Evolutionary conservation across 2,888 invertebrate genomes (phyloP), one percentile per base, ranked within the genome.

Genomic region (Dynastes hyllus): DNA sequence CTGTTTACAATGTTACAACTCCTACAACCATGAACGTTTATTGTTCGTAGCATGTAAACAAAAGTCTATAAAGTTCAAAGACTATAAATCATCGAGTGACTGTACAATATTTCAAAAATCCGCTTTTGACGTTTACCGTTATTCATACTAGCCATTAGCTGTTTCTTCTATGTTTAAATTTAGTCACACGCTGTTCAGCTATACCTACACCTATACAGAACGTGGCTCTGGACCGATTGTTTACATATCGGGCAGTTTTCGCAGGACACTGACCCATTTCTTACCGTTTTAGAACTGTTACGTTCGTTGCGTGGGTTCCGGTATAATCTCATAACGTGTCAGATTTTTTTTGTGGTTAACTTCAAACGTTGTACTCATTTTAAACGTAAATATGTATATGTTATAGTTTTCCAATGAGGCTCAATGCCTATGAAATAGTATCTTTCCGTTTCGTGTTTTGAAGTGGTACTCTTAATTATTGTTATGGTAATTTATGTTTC

Each of bases 261-360:
- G 78, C 63, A 71, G 78, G 78, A 78, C 78, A 78, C 58, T 78
- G 78, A 78, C 71, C 70, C 71, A 78, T 69, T 61, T 78, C 45
- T 53, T 5, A 58, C 67, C 66, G 55, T 37, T 66, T 76, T 27
- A 22, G n/a, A 45, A 27, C 40, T 32, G 29, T 50, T 65, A 2
- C 11, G 32, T 76, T 76, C 63, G 16, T 45, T 29, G 75, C 16
- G 50, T 50, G 50, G 27, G 51, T 29, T 69, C 22, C 27, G 4
- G 29, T 27, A 27, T 69, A 51, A 32, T 16, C 32, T 32, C 8
- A 63, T 9, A 45, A 45, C 45, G 45, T 45, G 45, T 45, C 2
- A 11, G 11, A 11, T 45, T 45, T 45, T 8, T 45, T 45, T 45
- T 11, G 11, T 45, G 45, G 45, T 45, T 45, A 11, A 45, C 45